Evolutionary conservation across 2,888 invertebrate species (phyloP).

Genomic region (Desoria tigrina): DNA sequence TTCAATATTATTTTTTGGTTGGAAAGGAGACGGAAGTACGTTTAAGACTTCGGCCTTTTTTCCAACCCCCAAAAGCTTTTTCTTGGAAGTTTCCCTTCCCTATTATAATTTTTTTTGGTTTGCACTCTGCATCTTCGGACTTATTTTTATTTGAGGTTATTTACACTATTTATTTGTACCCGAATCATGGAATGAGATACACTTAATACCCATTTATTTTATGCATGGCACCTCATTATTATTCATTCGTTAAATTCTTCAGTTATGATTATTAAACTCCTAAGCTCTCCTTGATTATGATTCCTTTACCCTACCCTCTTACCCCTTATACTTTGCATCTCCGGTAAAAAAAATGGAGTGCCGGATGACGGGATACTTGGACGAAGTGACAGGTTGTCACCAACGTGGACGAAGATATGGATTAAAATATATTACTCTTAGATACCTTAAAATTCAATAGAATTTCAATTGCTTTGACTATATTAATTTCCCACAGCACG

Average conservation of each 20-base stretch:
- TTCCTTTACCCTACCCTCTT: no score
- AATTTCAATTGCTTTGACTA: conserved; percentile 26
- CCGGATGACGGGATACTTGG: conserved; percentile 6
- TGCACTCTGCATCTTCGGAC: no score
- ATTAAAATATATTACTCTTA: neutral
- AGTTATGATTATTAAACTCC: no score
- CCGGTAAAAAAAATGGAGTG: no score
- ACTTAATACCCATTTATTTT: no score
- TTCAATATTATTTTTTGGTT: conserved; percentile 41
- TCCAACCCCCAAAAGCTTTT: neutral
- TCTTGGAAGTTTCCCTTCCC: conserved; percentile 3
- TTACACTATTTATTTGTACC: no score
- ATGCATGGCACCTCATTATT: no score
- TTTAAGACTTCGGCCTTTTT: neutral
- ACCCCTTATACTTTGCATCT: no score
- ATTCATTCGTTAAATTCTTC: no score
- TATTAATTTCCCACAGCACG: conserved; percentile 45
- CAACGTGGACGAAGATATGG: neutral
- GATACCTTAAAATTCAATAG: conserved; percentile 16
- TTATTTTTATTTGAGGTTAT: no score
- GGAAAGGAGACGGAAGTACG: neutral
- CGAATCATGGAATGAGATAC: no score
- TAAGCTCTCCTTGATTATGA: no score
- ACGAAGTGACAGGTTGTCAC: neutral
- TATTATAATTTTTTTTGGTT: neutral